These are phyloP conservation scores for Trachelus stipa DNA, from an alignment of 2,888 invertebrate genomes.

Conservation along the genomic window DNA sequence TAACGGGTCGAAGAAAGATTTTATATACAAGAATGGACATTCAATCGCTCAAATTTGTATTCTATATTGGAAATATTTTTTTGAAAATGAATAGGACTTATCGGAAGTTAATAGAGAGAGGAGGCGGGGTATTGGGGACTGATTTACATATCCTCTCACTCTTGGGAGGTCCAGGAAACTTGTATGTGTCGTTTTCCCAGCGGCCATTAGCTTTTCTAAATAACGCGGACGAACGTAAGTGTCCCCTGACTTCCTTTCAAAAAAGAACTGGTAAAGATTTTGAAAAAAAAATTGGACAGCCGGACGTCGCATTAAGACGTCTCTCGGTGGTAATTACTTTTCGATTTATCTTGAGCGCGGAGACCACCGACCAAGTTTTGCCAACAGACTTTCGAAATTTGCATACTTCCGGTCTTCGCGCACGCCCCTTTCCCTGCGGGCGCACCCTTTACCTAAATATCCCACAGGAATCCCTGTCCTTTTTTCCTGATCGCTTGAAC, in stretches of 20 bases:
- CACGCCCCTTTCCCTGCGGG: conserved; percentile 37
- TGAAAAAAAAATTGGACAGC: conserved; percentile 3
- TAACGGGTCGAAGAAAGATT: background rate
- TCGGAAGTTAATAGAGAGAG: too few relatives aligned
- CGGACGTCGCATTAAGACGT: conserved; percentile 22
- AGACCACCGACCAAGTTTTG: conserved; percentile 59
- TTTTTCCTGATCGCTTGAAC: conserved; percentile 30
- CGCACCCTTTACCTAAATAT: background rate
- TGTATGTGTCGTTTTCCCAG: background rate
- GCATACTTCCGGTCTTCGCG: conserved; percentile 51
- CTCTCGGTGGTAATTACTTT: conserved; percentile 50
- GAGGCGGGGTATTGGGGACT: background rate
- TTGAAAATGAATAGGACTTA: too few relatives aligned
- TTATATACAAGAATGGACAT: background rate
- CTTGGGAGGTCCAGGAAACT: conserved; percentile 2
- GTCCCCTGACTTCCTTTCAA: background rate
- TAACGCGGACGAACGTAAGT: background rate
- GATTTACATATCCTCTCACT: background rate
- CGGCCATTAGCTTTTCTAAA: conserved; percentile 8
- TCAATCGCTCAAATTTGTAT: background rate
- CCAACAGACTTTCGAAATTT: conserved; percentile 53
- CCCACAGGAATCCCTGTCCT: conserved; percentile 12
- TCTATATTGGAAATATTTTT: background rate
- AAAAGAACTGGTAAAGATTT: background rate
- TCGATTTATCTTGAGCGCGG: conserved; percentile 51